These are phyloP conservation scores for Nothocercus nigrocapillus DNA, from an alignment of 2,113 vertebrate species.

Conservation along the genomic window DNA sequence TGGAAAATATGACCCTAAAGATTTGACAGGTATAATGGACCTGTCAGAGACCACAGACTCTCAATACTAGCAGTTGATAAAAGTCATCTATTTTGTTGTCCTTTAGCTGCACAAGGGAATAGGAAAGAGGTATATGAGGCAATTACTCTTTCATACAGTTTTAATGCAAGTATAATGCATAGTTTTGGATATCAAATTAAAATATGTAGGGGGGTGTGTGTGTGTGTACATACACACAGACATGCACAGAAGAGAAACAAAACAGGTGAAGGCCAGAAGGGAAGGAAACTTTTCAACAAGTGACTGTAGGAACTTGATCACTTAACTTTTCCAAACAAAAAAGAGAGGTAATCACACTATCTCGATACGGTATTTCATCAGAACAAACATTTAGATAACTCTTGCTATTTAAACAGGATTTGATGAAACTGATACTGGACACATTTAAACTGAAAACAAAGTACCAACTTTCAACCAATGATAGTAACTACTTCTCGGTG, in stretches of 20 bases:
- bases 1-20: neutral
- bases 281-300: neutral
- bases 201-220: neutral
- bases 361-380: neutral
- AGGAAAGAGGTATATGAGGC: neutral
- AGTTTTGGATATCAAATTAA: neutral
- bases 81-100: neutral
- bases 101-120: neutral
- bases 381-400: neutral
- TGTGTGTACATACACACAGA: neutral
- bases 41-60: neutral
- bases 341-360: neutral
- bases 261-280: neutral
- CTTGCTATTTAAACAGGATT: neutral
- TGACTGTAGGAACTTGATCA: neutral
- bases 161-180: neutral
- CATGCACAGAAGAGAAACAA: neutral
- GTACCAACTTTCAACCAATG: neutral
- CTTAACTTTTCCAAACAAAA: neutral
- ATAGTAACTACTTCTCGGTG: neutral
- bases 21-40: neutral
- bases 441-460: neutral
- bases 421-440: neutral
- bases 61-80: neutral
- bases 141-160: neutral